Percentiles rank a stretch among this genome's conserved stretches.
Evolutionary conservation across 2,797 vertebrate species (phyloP).

Genomic region (Sebastes minor): DNA sequence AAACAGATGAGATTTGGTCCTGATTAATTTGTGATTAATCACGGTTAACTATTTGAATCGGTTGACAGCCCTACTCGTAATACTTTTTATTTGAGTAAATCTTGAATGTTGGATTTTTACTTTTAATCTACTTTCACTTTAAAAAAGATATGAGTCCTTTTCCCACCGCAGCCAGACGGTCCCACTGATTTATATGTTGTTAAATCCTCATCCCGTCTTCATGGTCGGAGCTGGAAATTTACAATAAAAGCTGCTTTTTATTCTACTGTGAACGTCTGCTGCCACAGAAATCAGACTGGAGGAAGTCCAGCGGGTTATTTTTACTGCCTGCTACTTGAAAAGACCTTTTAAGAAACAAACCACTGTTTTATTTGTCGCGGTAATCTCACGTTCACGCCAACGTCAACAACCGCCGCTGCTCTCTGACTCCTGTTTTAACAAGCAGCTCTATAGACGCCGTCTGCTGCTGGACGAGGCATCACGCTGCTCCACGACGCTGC

Average conservation of each 20-base stretch:
- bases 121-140: background rate
- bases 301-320: constrained; percentile 30
- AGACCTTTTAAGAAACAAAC: constrained; percentile 20
- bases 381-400: constrained; percentile 28
- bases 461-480: background rate
- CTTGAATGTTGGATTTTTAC: background rate
- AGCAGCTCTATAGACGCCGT: background rate
- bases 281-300: background rate
- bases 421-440: background rate
- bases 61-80: too few relatives aligned
- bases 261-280: background rate
- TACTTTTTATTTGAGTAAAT: background rate
- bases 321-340: constrained; percentile 3
- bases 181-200: background rate
- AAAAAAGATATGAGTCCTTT: background rate
- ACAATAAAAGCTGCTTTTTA: background rate
- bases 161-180: background rate
- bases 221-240: background rate
- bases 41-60: too few relatives aligned
- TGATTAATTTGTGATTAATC: too few relatives aligned
- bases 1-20: too few relatives aligned
- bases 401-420: constrained; percentile 21
- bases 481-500: background rate
- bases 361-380: constrained; percentile 25
- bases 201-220: background rate